phyloP scores from a whole-genome alignment of 2,888 invertebrate species.

The Taphrorychus bicolor region DNA sequence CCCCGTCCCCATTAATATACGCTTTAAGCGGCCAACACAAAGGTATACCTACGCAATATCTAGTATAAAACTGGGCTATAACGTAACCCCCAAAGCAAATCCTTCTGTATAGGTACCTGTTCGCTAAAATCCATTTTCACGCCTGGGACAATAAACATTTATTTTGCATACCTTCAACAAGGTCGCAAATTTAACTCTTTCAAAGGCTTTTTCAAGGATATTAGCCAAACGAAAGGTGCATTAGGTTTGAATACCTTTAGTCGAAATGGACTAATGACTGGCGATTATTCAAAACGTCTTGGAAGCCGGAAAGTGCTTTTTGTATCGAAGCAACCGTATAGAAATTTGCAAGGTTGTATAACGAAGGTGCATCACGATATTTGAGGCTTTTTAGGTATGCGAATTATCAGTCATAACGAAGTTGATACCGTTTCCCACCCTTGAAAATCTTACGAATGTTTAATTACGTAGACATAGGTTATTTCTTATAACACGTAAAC shows the following conservation, averaged over 20 bases:
- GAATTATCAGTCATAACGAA: too few species aligned
- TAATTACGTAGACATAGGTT: too few species aligned
- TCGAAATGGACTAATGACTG: not conserved
- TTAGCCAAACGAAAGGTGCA: not conserved
- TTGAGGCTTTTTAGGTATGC: too few species aligned
- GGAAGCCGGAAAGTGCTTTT: not conserved
- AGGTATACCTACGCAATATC: too few species aligned
- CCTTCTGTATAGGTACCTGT: not conserved
- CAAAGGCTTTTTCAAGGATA: not conserved
- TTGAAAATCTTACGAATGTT: too few species aligned
- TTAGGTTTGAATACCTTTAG: not conserved
- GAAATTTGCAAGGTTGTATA: not conserved
- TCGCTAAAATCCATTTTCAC: not conserved
- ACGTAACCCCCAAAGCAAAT: not conserved
- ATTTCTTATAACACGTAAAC: too few species aligned
- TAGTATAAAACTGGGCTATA: too few species aligned
- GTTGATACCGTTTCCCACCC: too few species aligned
- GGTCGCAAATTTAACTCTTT: slow-evolving; percentile 4
- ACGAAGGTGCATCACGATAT: too few species aligned
- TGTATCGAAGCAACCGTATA: not conserved
- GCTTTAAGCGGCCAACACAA: too few species aligned
- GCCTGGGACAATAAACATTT: not conserved
- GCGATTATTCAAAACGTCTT: not conserved
- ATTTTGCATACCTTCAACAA: slow-evolving; percentile 1
- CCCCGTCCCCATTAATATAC: not conserved